Base-by-base conservation (phyloP, 2,888 invertebrate species). In the Orthosia gracilis region DNA sequence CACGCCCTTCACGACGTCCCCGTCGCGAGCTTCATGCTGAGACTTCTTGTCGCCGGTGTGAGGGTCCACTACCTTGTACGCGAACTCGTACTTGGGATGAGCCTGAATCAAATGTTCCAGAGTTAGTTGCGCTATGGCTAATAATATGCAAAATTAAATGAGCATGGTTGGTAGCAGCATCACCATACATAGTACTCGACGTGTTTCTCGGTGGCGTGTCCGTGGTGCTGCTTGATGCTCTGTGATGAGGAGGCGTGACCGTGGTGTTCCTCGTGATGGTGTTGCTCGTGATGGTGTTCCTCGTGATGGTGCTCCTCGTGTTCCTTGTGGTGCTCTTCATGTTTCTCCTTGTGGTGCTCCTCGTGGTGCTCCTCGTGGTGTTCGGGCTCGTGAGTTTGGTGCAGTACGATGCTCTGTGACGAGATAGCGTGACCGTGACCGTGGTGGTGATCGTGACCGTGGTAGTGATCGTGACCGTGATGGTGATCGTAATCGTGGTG, bases 1-100 rank as follows among this genome's bases (percentile, higher is more conserved):
- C 85, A 96, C 95, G 50, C 97, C 97, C 89, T 96, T 94, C 73
- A 97, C 97, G 57, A 94, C 94, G 86, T 97, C 95, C 1, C 97
- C 97, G 91, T 96, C 95, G 63, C 94, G 93, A 69, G 92, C 88
- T 90, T 97, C 97, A 71, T 94, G 91, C 88, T 97, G 97, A 82
- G 92, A 93, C 89, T 97, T 97, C 85, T 96, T 40, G 40, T 40
- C 40, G 9, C 40, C 40, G 9, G 40, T 40, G 82, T 97, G 96
- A 1, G 92, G 94, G 82, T 97, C 97, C 78, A 93, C 92, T 5
- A 95, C 95, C 47, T 95, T 92, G 87, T 96, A 96, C 82, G 94
- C 93, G 87, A 94, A 96, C 88, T 94, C 92, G 88, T 96, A 96
- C 88, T 95, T 95, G 40, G 96, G 94, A 78, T 94, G 94, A 47